Evolutionary conservation across 1,140 invertebrate species (phyloP), one percentile per base, ranked within the genome.

Genomic region (Pogonomyrmex barbatus): DNA sequence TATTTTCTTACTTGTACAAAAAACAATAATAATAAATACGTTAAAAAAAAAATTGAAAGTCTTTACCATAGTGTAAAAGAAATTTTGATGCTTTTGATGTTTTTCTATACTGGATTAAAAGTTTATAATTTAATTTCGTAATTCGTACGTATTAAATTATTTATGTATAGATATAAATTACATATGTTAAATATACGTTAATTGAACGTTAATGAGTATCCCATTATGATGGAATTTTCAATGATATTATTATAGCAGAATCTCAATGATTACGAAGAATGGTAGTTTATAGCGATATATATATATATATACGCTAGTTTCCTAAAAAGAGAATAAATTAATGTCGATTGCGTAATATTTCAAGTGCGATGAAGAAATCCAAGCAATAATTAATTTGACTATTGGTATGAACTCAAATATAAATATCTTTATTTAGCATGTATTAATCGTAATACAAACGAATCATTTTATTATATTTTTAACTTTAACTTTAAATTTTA

Each of bases 381-480:
- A 14, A n/a, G 77, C 2, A 33, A 14, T 30, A 56, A 50, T 33
- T 4, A 45, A 4, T 14, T 33, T 24, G 24, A 45, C 10, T 17
- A 39, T 56, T 14, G 4, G 1, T 45, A 17, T 52, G n/a, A 24
- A 67, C 68, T 79, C 17, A 39, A 67, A 52, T 33, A 2, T 52
- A 24, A 9, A 4, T n/a, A 47, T 78, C 39, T 78, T 67, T 54
- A 24, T 6, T 54, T 30, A 42, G 14, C 42, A 4, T 14, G 3
- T 33, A 62, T 10, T 47, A 77, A 47, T 30, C 10, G 33, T 30
- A 67, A 82, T 6, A 42, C 10, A n/a, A 33, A 56, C n/a, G 52
- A 58, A 17, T 68, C 47, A 36, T 12, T 47, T 71, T 71, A 71
- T 71, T 33, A 58, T 9, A 36, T 82, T 68, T 82, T 33, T 4